Base-by-base conservation (phyloP, 92 coral and sea anemone genomes). In the Isaurus tuberculatus region DNA sequence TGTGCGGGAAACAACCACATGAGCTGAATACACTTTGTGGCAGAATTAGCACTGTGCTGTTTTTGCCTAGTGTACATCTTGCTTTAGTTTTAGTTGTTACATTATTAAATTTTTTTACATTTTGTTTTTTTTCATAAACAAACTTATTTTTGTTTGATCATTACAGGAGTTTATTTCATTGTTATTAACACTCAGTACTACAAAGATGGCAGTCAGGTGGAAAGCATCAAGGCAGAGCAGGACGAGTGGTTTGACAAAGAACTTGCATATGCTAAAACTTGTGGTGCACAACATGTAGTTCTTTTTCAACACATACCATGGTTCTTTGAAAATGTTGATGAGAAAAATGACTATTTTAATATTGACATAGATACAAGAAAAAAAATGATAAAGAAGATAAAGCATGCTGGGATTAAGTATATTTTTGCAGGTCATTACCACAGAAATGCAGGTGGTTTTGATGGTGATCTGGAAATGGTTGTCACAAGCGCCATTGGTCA, bases 371-470 rank as follows among this genome's bases (percentile, higher is more conserved):
- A 90, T 14, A 79, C 75, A 9, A 87, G 99, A 23, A 87, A 80
- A 32, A 84, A 68, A 31, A 90, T 94, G 92, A 65, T 97, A 0
- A 73, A 79, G 79, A 97, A 94, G 79, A 72, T 97, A 19, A 90
- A 87, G 79, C 89, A 80, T 36, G 99, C 99, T 20, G 99, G 99
- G 16, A 86, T 97, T 25, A 94, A 84, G 79, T 90, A 94, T 73
- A 88, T 97, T 20, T 97, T 97, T 90, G 99, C 99, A 10, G 99
- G 99, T 57, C 99, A 97, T 83, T 97, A 97, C 65, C 99, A 97
- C 83, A 81, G 94, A 70, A 97, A 97, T 88, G 99, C 99, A 19
- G 99, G 99, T 44, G 99, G 98, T 10, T 89, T 94, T 87, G 91
- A 90, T 83, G 97, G 91, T 5, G 92, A 89, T 43, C 72, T 97